These are phyloP conservation scores for Coremacera marginata DNA, from an alignment of 2,888 invertebrate species.

Conservation along the genomic window DNA sequence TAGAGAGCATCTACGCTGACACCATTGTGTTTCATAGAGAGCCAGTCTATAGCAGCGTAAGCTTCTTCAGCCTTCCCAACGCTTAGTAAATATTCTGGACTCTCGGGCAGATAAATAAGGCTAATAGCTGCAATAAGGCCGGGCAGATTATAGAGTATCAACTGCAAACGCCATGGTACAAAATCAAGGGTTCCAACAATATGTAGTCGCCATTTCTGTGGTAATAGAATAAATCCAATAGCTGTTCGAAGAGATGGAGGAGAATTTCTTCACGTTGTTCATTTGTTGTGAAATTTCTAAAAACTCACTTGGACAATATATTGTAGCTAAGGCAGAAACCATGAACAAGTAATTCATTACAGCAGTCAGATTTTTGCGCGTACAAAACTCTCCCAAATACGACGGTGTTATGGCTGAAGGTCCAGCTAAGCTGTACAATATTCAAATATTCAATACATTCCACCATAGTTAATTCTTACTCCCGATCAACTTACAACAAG, in stretches of 20 bases:
- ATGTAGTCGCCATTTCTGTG: slow-evolving; percentile 42
- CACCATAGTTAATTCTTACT: not conserved
- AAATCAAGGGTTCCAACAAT: slow-evolving; percentile 41
- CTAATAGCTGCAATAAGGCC: slow-evolving; percentile 50
- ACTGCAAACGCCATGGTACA: slow-evolving; percentile 52
- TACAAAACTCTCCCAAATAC: slow-evolving; percentile 55
- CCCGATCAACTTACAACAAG: slow-evolving; percentile 51
- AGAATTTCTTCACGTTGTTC: not conserved
- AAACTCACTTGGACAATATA: slow-evolving; percentile 49
- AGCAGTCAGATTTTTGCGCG: slow-evolving; percentile 45
- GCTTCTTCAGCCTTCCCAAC: slow-evolving; percentile 46
- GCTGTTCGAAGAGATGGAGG: not conserved
- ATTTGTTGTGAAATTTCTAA: not conserved
- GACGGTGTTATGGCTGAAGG: slow-evolving; percentile 52
- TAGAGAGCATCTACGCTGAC: slow-evolving; percentile 44
- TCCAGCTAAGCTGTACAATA: slow-evolving; percentile 50
- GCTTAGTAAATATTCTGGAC: slow-evolving; percentile 53
- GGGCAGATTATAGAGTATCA: slow-evolving; percentile 49
- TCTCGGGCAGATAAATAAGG: slow-evolving; percentile 53
- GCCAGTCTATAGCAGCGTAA: slow-evolving; percentile 48
- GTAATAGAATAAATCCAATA: slow-evolving; percentile 39
- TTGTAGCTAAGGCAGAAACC: slow-evolving; percentile 54
- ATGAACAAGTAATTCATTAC: slow-evolving; percentile 52
- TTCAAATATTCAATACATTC: not conserved
- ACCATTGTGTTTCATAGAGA: slow-evolving; percentile 49